A percentile compares a stretch with the other conserved stretches of the same genome.
phyloP scores from a whole-genome alignment of 2,888 invertebrate genomes.

The Elaeidobius kamerunicus region DNA sequence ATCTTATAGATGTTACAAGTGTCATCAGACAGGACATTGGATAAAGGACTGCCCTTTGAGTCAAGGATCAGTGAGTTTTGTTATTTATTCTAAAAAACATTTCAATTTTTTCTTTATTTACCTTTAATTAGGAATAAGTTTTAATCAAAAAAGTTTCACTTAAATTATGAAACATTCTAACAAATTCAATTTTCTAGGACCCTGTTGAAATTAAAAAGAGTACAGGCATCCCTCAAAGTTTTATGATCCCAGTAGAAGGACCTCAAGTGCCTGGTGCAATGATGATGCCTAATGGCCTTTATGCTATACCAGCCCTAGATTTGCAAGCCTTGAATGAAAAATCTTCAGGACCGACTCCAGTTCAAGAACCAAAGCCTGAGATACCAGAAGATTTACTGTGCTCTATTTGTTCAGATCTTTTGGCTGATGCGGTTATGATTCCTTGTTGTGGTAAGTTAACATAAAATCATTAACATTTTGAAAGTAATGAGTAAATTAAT shows the following conservation, averaged over 20 bases:
- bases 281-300: conserved; percentile 84
- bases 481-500: not conserved
- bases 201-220: conserved; percentile 84
- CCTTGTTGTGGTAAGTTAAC: conserved; percentile 80
- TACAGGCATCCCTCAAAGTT: conserved; percentile 96
- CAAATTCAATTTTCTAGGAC: conserved; percentile 51
- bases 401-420: conserved; percentile 86
- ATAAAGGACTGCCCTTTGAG: conserved; percentile 90
- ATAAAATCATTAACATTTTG: not conserved
- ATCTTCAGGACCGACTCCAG: conserved; percentile 47
- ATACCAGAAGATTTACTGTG: conserved; percentile 92
- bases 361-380: conserved; percentile 61
- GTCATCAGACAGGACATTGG: conserved; percentile 95
- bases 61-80: conserved; percentile 52
- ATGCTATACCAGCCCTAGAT: conserved; percentile 85
- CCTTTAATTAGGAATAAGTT: too few relatives aligned
- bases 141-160: too few relatives aligned
- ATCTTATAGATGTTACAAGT: conserved; percentile 93
- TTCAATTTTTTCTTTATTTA: too few relatives aligned
- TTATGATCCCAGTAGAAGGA: conserved; percentile 90
- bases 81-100: not conserved
- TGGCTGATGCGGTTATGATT: conserved; percentile 95
- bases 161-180: too few relatives aligned
- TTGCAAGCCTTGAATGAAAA: conserved; percentile 75
- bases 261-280: conserved; percentile 87